Conservation (phyloP, 2,113 vertebrate genomes). For the Willisornis vidua region DNA sequence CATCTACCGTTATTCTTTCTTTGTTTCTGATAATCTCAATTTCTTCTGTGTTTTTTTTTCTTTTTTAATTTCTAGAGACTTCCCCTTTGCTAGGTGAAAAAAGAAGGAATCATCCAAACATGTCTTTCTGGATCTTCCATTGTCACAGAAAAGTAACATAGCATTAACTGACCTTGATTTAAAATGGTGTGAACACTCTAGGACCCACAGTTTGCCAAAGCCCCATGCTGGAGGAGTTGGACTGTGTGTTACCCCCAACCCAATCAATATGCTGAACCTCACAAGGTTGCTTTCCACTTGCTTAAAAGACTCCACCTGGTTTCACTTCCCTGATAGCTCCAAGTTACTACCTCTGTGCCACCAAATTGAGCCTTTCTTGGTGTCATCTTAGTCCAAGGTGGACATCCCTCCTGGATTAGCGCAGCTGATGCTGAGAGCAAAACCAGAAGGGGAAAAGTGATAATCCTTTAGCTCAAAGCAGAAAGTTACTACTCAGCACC, state of each 20-base stretch:
- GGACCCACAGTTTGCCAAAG: neutral
- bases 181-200: neutral
- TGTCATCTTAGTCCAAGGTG: accelerated
- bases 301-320: neutral
- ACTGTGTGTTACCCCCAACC: neutral
- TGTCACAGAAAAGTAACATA: neutral
- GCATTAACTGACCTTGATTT: neutral
- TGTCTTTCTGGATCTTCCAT: neutral
- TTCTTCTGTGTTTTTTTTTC: neutral
- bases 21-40: neutral
- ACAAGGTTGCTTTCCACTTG: neutral
- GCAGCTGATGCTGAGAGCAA: neutral
- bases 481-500: neutral
- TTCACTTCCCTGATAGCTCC: neutral
- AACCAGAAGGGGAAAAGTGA: neutral
- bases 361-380: neutral
- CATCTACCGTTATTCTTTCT: neutral
- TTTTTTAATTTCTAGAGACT: neutral
- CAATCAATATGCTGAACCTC: neutral
- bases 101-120: neutral
- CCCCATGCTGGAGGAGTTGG: neutral
- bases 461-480: neutral
- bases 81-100: neutral
- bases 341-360: neutral
- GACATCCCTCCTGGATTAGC: neutral